A percentile compares a stretch with the other conserved stretches of the same genome.
Conservation (phyloP, 2,888 invertebrate species). For the Heliconius erato region DNA sequence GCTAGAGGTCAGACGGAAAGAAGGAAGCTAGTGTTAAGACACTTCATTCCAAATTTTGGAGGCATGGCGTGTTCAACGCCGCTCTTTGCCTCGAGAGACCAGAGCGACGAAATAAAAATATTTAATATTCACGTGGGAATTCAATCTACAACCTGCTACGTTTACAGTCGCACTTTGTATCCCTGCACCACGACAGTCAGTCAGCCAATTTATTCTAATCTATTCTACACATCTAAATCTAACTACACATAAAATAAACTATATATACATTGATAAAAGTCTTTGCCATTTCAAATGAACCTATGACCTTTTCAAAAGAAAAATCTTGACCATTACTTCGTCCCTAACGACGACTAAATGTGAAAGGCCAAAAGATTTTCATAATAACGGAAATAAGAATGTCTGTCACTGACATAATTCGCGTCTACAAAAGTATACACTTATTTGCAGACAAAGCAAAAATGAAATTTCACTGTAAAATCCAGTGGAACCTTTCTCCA, state of each 20-base stretch:
- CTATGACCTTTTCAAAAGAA: not conserved
- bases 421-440: slow-evolving; percentile 47
- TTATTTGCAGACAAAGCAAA: slow-evolving; percentile 47
- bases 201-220: not conserved
- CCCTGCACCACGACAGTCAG: no score
- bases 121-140: no score
- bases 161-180: no score
- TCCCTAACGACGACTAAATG: not conserved
- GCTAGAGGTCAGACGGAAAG: no score
- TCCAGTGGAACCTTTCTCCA: slow-evolving; percentile 18
- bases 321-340: slow-evolving; percentile 3
- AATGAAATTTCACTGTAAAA: slow-evolving; percentile 45
- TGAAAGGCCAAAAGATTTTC: slow-evolving; percentile 7
- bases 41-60: no score
- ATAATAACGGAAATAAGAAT: slow-evolving; percentile 33
- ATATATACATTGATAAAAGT: not conserved
- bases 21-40: no score
- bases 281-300: not conserved
- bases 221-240: no score
- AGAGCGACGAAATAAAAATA: no score
- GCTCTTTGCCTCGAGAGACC: no score
- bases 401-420: slow-evolving; percentile 51
- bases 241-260: not conserved
- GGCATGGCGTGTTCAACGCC: no score
- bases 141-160: no score